These are phyloP conservation scores for Pinna nobilis DNA, from an alignment of 1,140 invertebrate genomes.

Conservation along the genomic window DNA sequence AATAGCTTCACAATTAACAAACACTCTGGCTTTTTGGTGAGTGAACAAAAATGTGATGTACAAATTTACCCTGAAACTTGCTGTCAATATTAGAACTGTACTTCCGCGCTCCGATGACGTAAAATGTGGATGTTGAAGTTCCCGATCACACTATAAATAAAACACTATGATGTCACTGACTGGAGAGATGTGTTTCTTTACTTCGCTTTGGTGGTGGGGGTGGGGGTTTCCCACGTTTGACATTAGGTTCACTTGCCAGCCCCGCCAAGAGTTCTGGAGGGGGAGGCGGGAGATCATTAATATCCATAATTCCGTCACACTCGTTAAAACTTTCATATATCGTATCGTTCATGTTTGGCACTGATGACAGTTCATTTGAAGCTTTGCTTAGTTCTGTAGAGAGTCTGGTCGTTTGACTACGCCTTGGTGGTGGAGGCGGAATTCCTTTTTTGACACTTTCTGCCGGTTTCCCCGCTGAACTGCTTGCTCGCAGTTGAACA, in stretches of 20 bases:
- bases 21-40: too few species aligned
- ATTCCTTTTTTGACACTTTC: conserved; percentile 41
- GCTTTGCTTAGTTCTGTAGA: conserved; percentile 44
- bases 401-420: conserved; percentile 66
- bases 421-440: conserved; percentile 68
- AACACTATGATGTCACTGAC: conserved; percentile 26
- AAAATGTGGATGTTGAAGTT: too few species aligned
- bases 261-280: conserved; percentile 68
- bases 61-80: too few species aligned
- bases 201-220: conserved; percentile 66
- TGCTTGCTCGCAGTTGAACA: conserved; percentile 36
- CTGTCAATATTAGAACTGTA: too few species aligned
- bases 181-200: conserved; percentile 59
- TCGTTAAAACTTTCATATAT: conserved; percentile 66
- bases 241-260: conserved; percentile 44
- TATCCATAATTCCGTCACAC: conserved; percentile 67
- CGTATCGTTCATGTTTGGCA: conserved; percentile 46
- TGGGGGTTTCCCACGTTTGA: conserved; percentile 56
- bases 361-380: conserved; percentile 27
- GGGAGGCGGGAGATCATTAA: conserved; percentile 68
- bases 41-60: too few species aligned
- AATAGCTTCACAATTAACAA: too few species aligned
- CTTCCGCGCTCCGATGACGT: too few species aligned
- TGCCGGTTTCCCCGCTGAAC: neutral
- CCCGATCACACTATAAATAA: conserved; percentile 12